Conservation (phyloP, 2,797 vertebrate species). For the Spondyliosoma cantharus region DNA sequence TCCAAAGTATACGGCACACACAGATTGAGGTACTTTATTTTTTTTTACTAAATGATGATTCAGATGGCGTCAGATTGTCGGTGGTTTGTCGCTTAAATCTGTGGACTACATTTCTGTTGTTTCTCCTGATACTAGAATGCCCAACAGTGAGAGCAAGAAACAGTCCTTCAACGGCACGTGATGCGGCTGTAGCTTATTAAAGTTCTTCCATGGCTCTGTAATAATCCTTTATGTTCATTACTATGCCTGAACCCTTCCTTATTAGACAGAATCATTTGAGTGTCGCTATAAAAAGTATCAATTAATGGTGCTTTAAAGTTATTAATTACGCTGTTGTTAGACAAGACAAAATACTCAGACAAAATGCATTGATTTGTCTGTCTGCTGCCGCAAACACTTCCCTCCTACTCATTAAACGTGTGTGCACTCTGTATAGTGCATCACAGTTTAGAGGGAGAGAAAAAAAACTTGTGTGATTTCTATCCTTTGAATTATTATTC, state of each 20-base stretch:
- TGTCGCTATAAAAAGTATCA: slow-evolving; percentile 12
- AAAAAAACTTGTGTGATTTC: background rate
- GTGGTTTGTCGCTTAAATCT: too few relatives aligned
- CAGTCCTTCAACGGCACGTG: too few relatives aligned
- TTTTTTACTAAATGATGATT: too few relatives aligned
- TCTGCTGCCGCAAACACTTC: slow-evolving; percentile 8
- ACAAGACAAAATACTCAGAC: slow-evolving; percentile 1
- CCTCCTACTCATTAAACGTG: slow-evolving; percentile 13
- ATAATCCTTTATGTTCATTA: background rate
- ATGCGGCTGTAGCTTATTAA: too few relatives aligned
- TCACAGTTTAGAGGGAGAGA: background rate
- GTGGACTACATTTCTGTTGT: too few relatives aligned
- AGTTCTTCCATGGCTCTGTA: too few relatives aligned
- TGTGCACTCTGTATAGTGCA: background rate
- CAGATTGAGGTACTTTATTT: too few relatives aligned
- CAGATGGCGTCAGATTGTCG: too few relatives aligned
- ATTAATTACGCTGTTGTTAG: background rate
- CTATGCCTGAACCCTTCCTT: background rate
- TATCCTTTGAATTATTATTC: background rate
- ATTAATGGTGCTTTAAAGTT: background rate
- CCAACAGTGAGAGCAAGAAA: too few relatives aligned
- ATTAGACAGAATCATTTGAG: background rate
- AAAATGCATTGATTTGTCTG: slow-evolving; percentile 23
- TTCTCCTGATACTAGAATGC: too few relatives aligned
- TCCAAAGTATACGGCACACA: too few relatives aligned